phyloP scores from a whole-genome alignment of 2,113 vertebrate species.

The Seriola aureovittata region DNA sequence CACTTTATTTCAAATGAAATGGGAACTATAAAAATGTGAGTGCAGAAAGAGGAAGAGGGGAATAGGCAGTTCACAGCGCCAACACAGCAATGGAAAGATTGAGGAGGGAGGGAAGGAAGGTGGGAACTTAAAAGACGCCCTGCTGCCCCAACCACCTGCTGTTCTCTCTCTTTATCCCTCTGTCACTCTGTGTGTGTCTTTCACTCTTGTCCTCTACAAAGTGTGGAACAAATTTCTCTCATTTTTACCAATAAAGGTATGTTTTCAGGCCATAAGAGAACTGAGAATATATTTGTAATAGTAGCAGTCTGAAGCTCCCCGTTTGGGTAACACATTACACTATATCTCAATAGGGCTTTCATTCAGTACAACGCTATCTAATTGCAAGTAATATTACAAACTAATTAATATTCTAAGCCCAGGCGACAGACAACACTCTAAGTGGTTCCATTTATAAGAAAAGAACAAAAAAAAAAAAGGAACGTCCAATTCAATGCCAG shows the following conservation, averaged over 20 bases:
- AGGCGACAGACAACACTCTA: slow-evolving; percentile 31
- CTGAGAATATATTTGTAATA: slow-evolving; percentile 22
- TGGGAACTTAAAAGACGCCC: slow-evolving; percentile 40
- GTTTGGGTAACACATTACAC: slow-evolving; percentile 13
- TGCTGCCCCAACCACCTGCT: slow-evolving; percentile 49
- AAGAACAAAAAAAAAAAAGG: slow-evolving; percentile 61
- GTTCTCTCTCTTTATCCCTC: slow-evolving; percentile 32
- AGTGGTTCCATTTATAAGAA: slow-evolving; percentile 46
- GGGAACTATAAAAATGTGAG: slow-evolving; percentile 29
- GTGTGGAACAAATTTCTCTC: background rate
- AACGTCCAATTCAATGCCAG: slow-evolving; percentile 23
- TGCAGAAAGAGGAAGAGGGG: background rate
- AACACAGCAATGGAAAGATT: slow-evolving; percentile 30
- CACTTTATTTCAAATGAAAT: slow-evolving; percentile 35
- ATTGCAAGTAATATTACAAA: slow-evolving; percentile 29
- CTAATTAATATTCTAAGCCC: slow-evolving; percentile 48
- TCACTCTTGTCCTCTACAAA: slow-evolving; percentile 7
- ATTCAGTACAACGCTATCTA: slow-evolving; percentile 27
- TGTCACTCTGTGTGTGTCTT: slow-evolving; percentile 3
- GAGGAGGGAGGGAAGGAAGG: slow-evolving; percentile 20
- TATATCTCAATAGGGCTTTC: slow-evolving; percentile 24
- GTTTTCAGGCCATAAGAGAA: slow-evolving; percentile 20
- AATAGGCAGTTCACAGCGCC: slow-evolving; percentile 15
- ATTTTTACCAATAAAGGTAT: slow-evolving; percentile 1
- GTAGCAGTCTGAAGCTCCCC: slow-evolving; percentile 19